Conservation (phyloP, 2,797 vertebrate genomes). For the Falco concolor region DNA sequence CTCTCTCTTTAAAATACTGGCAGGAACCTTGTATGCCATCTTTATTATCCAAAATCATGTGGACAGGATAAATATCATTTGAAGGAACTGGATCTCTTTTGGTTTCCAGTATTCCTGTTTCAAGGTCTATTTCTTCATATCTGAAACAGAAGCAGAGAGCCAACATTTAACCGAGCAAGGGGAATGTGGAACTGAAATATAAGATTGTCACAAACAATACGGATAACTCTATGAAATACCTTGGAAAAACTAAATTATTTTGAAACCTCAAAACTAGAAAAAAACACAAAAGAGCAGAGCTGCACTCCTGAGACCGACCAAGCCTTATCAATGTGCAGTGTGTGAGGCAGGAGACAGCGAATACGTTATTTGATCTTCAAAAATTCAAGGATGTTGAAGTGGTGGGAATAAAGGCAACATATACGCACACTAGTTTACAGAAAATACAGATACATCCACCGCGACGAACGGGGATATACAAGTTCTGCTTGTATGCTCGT, state of each 20-base stretch:
- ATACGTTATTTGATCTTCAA: neutral
- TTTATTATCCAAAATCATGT: slow-evolving; percentile 82
- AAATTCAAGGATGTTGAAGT: neutral
- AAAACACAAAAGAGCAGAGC: neutral
- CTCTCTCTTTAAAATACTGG: slow-evolving; percentile 80
- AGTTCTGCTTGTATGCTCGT: rapidly evolving
- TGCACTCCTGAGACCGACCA: rapidly evolving
- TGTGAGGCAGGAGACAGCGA: neutral
- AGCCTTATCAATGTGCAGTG: neutral
- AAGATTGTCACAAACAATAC: neutral
- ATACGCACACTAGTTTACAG: rapidly evolving
- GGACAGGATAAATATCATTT: slow-evolving; percentile 85
- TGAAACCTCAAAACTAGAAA: neutral
- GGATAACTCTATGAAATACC: neutral
- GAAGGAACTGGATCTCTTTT: slow-evolving; percentile 30
- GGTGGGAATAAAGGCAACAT: neutral
- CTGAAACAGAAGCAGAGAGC: slow-evolving; percentile 40
- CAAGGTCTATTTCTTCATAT: slow-evolving; percentile 81
- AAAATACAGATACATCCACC: neutral
- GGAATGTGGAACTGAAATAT: neutral
- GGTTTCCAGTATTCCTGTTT: slow-evolving; percentile 79
- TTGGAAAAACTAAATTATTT: neutral
- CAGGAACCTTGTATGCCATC: slow-evolving; percentile 90
- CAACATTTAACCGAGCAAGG: neutral
- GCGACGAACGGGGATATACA: neutral